Conservation (phyloP, 2,888 invertebrate species). For the Drosophila greeni region DNA sequence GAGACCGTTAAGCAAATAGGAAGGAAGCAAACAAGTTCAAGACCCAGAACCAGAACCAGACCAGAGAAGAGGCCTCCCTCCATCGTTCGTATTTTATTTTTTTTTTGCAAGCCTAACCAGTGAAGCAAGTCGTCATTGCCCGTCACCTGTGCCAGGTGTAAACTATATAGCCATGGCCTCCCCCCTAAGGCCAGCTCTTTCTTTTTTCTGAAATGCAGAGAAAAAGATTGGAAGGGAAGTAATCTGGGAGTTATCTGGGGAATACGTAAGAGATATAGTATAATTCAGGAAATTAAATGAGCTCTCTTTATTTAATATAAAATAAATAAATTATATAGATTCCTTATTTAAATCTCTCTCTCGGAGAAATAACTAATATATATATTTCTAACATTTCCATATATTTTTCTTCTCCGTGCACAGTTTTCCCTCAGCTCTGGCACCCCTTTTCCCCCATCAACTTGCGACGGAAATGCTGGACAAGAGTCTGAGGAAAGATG, state of each 20-base stretch:
- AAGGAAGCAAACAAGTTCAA: conserved; percentile 62
- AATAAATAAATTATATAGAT: not conserved
- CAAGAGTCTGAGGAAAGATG: conserved; percentile 57
- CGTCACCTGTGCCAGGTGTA: conserved; percentile 75
- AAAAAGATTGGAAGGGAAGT: not conserved
- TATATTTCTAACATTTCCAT: too few relatives aligned
- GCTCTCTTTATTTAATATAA: too few relatives aligned
- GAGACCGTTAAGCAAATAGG: conserved; percentile 69
- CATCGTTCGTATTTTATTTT: not conserved
- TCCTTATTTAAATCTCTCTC: not conserved
- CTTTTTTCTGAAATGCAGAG: not conserved
- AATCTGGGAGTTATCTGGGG: not conserved
- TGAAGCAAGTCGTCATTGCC: conserved; percentile 67
- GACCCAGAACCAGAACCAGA: conserved; percentile 47
- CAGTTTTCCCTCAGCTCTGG: not conserved
- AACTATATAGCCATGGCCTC: conserved; percentile 54
- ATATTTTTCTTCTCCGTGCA: conserved; percentile 4
- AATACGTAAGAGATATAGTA: not conserved
- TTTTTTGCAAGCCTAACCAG: conserved; percentile 51
- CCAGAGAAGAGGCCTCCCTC: conserved; percentile 16
- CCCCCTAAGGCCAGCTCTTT: conserved; percentile 7
- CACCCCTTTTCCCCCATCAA: not conserved
- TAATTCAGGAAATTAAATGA: not conserved
- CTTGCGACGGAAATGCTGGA: conserved; percentile 60
- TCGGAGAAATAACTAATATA: too few relatives aligned